A percentile compares a stretch with the other conserved stretches of the same genome.
Evolutionary conservation across 2,888 invertebrate genomes (phyloP).

Genomic region (Eledone cirrhosa): DNA sequence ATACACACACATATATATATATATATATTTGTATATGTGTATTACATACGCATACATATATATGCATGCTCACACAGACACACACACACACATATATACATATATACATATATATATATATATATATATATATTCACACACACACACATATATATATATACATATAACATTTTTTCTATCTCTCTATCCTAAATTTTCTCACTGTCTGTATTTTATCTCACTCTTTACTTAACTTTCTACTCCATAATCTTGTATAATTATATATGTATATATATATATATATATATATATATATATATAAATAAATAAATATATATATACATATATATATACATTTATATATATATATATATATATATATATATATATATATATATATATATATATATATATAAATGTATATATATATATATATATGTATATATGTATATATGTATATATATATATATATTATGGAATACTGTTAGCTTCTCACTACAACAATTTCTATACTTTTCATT

Average conservation of each 20-base stretch:
- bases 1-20: no score
- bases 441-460: no score
- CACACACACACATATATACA: neutral
- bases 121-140: neutral
- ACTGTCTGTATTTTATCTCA: no score
- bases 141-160: neutral
- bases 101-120: neutral
- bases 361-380: neutral
- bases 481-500: no score
- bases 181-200: no score
- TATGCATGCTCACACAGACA: neutral
- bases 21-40: no score
- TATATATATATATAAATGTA: neutral
- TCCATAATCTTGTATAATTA: no score
- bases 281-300: neutral
- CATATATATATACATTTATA: neutral
- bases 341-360: neutral
- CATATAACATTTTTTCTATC: no score
- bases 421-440: neutral
- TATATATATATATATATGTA: neutral
- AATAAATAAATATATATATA: neutral
- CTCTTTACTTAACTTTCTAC: no score
- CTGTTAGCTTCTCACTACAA: no score
- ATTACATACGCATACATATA: no score
- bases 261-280: no score